These are phyloP conservation scores for Chalcosyrphus nemorum DNA, from an alignment of 2,888 invertebrate genomes.

Conservation along the genomic window DNA sequence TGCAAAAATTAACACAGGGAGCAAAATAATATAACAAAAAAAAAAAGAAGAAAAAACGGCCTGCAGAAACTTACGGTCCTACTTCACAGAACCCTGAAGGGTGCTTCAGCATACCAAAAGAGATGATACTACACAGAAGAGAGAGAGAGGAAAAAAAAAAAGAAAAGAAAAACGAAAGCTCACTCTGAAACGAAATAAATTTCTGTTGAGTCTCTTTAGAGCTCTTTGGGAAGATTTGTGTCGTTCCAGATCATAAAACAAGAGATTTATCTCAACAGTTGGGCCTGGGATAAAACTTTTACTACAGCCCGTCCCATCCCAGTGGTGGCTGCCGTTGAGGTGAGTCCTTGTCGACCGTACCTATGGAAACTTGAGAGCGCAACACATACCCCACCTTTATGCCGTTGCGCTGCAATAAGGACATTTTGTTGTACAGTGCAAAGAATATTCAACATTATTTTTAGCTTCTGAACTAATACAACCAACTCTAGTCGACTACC, in stretches of 20 bases:
- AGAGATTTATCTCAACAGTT: slow-evolving; percentile 73
- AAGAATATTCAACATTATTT: slow-evolving; percentile 69
- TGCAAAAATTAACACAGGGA: slow-evolving; percentile 38
- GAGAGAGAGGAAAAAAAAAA: slow-evolving; percentile 26
- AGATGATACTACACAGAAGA: slow-evolving; percentile 12
- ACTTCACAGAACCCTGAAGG: slow-evolving; percentile 47
- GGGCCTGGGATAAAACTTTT: slow-evolving; percentile 69
- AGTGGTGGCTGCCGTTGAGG: slow-evolving; percentile 28
- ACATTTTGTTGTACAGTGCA: slow-evolving; percentile 54
- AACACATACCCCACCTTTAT: slow-evolving; percentile 25
- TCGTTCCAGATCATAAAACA: slow-evolving; percentile 73
- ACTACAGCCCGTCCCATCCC: slow-evolving; percentile 12
- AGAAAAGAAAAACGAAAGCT: slow-evolving; percentile 33
- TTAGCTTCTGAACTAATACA: slow-evolving; percentile 65
- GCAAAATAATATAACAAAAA: not conserved
- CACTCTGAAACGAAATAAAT: slow-evolving; percentile 71
- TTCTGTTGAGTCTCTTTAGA: slow-evolving; percentile 72
- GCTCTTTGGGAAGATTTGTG: slow-evolving; percentile 73
- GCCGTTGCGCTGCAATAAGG: slow-evolving; percentile 1
- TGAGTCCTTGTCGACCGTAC: slow-evolving; percentile 57
- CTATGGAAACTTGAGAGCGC: slow-evolving; percentile 46
- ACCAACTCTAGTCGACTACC: no score
- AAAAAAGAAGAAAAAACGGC: slow-evolving; percentile 20
- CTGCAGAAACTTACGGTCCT: slow-evolving; percentile 46
- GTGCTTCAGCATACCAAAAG: slow-evolving; percentile 44